Base-by-base conservation (phyloP, 2,113 vertebrate species). In the Hippocampus comes region DNA sequence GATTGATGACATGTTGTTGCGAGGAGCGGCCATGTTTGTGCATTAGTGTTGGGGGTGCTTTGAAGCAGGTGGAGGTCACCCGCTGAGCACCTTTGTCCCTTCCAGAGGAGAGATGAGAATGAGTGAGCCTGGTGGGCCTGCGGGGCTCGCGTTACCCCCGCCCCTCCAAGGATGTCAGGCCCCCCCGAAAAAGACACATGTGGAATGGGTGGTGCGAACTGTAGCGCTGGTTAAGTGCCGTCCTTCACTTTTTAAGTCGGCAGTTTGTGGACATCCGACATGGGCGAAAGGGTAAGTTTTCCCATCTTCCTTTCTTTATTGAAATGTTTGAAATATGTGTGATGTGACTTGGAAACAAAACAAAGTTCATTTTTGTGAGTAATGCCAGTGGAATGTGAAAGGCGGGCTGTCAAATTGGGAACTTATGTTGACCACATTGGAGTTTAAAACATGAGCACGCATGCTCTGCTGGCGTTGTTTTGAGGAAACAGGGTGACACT, bases 271-370 rank as follows among this genome's bases (percentile, higher is more conserved):
- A 78, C 61, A 0, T 75, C 76, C 77, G 90, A 12, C 88, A 93
- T 93, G 92, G 91, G 84, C 15, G 82, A 71, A 91, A 91, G 90
- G 89, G 92, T 93, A 43, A 93, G 92, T 91, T 57, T 20, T 12
- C 42, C 48, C 4, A 5, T 23, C 25, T 43, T 66, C 21, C 5
- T 46, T 46, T 3, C 0, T 46, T 46, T 46, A 14, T 3, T 41
- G 6, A 17, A 23, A n/a, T 60, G 15, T 10, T 60, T 60, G 25
- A 60, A 18, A 25, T 25, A 25, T 57, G 11, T 25, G 23, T 38
- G 5, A 38, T 25, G 23, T 6, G 34, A 38, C 34, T 38, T 38
- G 34, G 27, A 2, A 30, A 30, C 1, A 34, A 34, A 34, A 34
- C 0, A 34, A 34, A 34, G 5, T 57, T 12, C 15, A 15, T 57